phyloP scores from a whole-genome alignment of 2,888 invertebrate species.

The Chrysomela aeneicollis region DNA sequence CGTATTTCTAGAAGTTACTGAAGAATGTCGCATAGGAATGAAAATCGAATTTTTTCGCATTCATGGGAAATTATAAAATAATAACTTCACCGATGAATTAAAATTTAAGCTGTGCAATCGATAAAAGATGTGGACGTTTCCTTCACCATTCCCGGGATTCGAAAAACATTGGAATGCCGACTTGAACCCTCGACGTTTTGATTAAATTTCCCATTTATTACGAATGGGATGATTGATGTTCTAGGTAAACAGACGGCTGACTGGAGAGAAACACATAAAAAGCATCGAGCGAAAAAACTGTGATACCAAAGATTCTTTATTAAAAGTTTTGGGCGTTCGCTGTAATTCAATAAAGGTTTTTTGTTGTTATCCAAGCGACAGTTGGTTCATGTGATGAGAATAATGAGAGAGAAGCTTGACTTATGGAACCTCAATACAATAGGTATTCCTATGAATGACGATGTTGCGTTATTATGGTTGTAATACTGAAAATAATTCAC shows the following conservation, averaged over 20 bases:
- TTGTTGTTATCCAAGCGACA: constrained; percentile 38
- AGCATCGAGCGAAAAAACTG: constrained; percentile 55
- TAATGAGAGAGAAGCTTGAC: neutral
- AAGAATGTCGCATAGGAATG: too few species aligned
- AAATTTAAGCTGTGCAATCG: constrained; percentile 26
- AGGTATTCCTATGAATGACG: too few species aligned
- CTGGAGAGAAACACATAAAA: constrained; percentile 50
- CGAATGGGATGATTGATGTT: constrained; percentile 58
- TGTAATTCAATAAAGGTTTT: constrained; percentile 55
- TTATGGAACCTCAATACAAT: too few species aligned
- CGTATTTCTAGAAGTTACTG: too few species aligned
- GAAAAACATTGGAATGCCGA: constrained; percentile 34
- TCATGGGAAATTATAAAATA: constrained; percentile 9
- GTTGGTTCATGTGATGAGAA: constrained; percentile 42
- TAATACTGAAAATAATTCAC: too few species aligned
- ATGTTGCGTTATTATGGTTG: too few species aligned
- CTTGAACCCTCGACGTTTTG: constrained; percentile 48
- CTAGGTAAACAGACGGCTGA: constrained; percentile 55
- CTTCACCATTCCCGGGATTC: constrained; percentile 25
- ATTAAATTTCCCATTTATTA: constrained; percentile 57
- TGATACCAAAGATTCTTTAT: constrained; percentile 54
- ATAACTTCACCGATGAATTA: constrained; percentile 18
- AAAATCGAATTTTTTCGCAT: too few species aligned
- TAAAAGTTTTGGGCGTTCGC: constrained; percentile 56
- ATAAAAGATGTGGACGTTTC: constrained; percentile 25